Base-by-base conservation (phyloP, 2,113 vertebrate species). In the Microcebus lehilahytsara region DNA sequence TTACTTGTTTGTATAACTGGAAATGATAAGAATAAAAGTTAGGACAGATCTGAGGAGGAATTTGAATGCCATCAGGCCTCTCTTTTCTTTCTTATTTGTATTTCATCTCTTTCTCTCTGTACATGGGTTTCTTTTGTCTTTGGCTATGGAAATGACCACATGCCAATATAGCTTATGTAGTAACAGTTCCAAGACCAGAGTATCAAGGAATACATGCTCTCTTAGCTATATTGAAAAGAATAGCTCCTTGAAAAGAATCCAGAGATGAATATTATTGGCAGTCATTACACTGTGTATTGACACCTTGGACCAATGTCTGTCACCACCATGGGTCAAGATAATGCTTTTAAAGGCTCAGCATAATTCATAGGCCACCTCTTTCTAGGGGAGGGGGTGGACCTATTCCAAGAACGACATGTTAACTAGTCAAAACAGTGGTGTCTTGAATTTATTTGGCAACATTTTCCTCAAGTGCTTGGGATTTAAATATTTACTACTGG, bases 401-500 rank as follows among this genome's bases (percentile, higher is more conserved):
- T 77, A 25, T 64, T 85, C 49, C n/a, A 16, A 32, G 23, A 85
- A 91, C 34, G 40, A 78, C n/a, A 20, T 49, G 74, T 32, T 85
- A 85, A 79, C 19, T 58, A 69, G 79, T 56, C 30, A 88, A 83
- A 97, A 84, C 12, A 83, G 13, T 95, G 62, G 9, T 71, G 20
- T 91, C 71, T 95, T 74, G 42, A 84, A 94, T 93, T 87, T 80
- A 83, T 92, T 96, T 95, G 86, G 81, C 69, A 89, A 81, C 32
- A 23, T 87, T 94, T 66, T 85, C 53, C 74, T 83, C 62, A 56
- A 93, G 49, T 83, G 34, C 49, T 42, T 75, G 34, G 27, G 84
- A 94, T 95, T 97, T 94, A 94, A 97, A 96, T 96, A 91, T 97
- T 96, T 96, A 93, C 81, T 80, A 49, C 42, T 85, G 22, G 60